These are phyloP conservation scores for Heliconius charithonia DNA, from an alignment of 2,888 invertebrate species.

Conservation along the genomic window DNA sequence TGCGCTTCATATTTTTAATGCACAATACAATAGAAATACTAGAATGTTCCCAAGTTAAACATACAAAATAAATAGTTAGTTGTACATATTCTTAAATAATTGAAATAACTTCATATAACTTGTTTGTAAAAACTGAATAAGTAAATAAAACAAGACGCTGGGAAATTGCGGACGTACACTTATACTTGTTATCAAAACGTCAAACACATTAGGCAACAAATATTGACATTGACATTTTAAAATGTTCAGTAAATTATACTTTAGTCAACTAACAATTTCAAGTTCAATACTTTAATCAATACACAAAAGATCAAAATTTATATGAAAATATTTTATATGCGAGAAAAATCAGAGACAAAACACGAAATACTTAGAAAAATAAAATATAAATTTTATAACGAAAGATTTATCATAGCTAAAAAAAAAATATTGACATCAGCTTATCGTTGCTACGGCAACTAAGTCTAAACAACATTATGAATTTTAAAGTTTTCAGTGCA, in stretches of 20 bases:
- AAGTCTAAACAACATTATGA: background rate
- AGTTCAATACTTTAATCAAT: background rate
- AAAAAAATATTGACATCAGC: background rate
- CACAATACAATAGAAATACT: background rate
- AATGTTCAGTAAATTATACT: background rate
- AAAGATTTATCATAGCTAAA: background rate
- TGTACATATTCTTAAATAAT: background rate
- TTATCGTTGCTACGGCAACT: conserved; percentile 7
- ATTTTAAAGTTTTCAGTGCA: background rate
- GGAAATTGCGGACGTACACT: conserved; percentile 9
- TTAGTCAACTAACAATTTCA: too few relatives aligned
- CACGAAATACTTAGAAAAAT: background rate
- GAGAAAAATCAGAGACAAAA: too few relatives aligned
- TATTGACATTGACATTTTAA: background rate
- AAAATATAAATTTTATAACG: background rate
- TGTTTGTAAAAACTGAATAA: background rate
- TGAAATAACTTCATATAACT: background rate
- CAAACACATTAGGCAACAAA: conserved; percentile 8
- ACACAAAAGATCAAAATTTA: too few relatives aligned
- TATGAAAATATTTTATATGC: too few relatives aligned
- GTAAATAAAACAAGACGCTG: conserved; percentile 1
- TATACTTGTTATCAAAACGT: conserved; percentile 1
- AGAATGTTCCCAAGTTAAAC: background rate
- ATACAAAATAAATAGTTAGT: background rate
- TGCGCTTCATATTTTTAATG: conserved; percentile 10